These are phyloP conservation scores for Amphimallon solstitiale DNA, from an alignment of 2,888 invertebrate genomes.

Conservation along the genomic window DNA sequence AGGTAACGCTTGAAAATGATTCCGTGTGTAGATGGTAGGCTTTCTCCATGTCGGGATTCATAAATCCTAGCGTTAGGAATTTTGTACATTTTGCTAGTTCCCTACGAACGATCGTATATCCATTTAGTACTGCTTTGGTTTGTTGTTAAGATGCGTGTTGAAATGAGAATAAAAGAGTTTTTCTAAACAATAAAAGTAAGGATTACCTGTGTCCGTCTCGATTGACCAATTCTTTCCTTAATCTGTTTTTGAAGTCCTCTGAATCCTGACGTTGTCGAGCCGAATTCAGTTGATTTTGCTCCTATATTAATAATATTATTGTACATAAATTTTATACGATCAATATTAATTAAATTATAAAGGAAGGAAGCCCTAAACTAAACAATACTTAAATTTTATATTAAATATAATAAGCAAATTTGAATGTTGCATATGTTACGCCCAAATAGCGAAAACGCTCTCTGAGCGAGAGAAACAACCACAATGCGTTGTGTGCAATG, in stretches of 20 bases:
- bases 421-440: no score
- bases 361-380: no score
- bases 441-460: no score
- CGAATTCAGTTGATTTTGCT: constrained; percentile 47
- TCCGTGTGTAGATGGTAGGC: constrained; percentile 74
- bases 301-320: constrained; percentile 38
- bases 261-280: constrained; percentile 74
- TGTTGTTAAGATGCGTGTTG: no score
- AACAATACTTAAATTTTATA: no score
- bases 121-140: no score
- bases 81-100: constrained; percentile 76
- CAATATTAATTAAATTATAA: not conserved
- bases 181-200: not conserved
- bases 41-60: constrained; percentile 72
- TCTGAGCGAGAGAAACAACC: no score
- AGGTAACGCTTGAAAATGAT: constrained; percentile 72
- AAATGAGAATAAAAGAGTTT: no score
- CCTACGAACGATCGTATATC: constrained; percentile 57
- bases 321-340: not conserved
- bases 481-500: no score
- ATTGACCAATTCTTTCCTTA: constrained; percentile 85
- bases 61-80: constrained; percentile 73
- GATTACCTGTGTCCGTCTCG: constrained; percentile 84
- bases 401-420: no score
- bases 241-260: constrained; percentile 82